Percentiles rank a stretch among this genome's conserved stretches.
Evolutionary conservation across 2,113 vertebrate genomes (phyloP).

Genomic region (Pandion haliaetus): DNA sequence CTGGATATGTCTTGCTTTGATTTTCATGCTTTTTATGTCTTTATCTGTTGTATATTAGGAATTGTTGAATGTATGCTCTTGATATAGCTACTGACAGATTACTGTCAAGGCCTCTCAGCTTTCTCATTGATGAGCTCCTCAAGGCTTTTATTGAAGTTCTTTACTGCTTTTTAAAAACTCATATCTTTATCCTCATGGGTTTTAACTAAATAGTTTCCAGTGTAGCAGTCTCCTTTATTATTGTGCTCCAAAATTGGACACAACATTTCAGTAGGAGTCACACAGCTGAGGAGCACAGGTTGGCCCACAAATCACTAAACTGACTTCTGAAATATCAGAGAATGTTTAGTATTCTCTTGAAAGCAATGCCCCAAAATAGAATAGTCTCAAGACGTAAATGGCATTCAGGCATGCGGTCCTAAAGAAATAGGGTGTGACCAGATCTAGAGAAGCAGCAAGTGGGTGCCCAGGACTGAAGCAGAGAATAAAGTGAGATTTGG

Average conservation of each 20-base stretch:
- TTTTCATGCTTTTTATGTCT: background rate
- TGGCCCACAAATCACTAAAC: background rate
- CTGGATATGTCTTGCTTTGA: background rate
- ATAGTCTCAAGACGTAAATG: background rate
- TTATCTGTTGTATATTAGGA: background rate
- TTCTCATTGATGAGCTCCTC: background rate
- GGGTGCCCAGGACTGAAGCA: background rate
- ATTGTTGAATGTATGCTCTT: background rate
- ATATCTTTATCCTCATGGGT: background rate
- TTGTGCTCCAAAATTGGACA: background rate
- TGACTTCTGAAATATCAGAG: background rate
- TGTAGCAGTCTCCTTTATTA: background rate
- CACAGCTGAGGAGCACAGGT: background rate
- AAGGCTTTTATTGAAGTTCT: background rate
- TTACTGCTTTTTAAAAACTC: background rate
- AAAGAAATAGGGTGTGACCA: background rate
- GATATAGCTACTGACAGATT: background rate
- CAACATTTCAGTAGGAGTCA: background rate
- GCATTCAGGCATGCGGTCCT: background rate
- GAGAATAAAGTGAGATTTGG: background rate
- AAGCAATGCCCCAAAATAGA: background rate
- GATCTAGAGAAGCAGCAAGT: background rate
- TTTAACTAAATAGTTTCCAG: background rate
- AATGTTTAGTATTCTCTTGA: background rate
- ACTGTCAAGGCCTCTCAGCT: background rate